Percentiles rank a stretch among this genome's conserved stretches.
These are phyloP conservation scores for Psittacula echo DNA, from an alignment of 2,797 vertebrate species.

Conservation along the genomic window DNA sequence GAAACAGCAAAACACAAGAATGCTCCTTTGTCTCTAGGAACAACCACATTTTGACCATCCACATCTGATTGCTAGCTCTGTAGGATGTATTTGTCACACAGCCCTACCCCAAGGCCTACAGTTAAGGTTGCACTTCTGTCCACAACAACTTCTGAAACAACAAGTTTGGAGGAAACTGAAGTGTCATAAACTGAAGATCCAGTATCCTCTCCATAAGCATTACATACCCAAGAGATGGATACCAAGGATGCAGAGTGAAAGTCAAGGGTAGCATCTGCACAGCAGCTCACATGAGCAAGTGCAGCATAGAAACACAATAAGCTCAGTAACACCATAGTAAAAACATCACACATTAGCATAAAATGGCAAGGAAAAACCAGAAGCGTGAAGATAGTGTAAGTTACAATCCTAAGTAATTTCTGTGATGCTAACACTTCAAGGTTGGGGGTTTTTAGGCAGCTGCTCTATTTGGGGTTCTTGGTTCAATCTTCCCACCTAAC, in stretches of 20 bases:
- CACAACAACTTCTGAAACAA: neutral
- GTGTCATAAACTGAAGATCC: neutral
- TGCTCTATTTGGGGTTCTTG: neutral
- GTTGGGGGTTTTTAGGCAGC: neutral
- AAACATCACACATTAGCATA: neutral
- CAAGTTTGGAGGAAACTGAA: neutral
- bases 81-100: neutral
- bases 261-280: neutral
- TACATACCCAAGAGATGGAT: neutral
- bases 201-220: accelerated
- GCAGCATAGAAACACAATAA: neutral
- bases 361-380: neutral
- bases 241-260: neutral
- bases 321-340: neutral
- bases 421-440: neutral
- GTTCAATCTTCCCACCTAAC: neutral
- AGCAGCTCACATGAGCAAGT: neutral
- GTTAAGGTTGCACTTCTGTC: neutral
- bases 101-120: neutral
- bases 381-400: neutral
- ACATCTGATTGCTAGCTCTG: neutral
- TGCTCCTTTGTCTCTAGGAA: neutral
- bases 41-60: neutral
- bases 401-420: neutral
- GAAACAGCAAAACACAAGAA: neutral